These are phyloP conservation scores for Peribatodes rhomboidaria DNA, from an alignment of 2,888 invertebrate genomes.

Conservation along the genomic window DNA sequence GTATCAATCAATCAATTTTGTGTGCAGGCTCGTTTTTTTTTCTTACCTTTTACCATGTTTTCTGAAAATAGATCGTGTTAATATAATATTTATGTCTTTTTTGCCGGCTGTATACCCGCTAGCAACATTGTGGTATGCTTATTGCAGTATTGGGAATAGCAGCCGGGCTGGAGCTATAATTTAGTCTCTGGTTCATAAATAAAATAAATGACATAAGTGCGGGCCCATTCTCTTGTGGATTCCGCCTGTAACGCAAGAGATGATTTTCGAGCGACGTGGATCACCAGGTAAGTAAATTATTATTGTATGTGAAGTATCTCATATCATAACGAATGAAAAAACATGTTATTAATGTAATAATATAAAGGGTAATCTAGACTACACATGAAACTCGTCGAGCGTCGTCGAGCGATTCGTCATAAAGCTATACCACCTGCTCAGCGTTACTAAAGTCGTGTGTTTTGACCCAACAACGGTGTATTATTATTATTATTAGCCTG, in stretches of 20 bases:
- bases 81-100: not conserved
- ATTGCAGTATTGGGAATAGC: conserved; percentile 39
- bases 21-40: too few relatives aligned
- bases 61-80: too few relatives aligned
- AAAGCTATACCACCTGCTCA: too few relatives aligned
- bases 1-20: too few relatives aligned
- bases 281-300: not conserved
- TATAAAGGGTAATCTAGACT: too few relatives aligned
- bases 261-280: not conserved
- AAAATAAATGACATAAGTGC: conserved; percentile 35
- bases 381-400: too few relatives aligned
- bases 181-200: conserved; percentile 35
- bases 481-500: too few relatives aligned
- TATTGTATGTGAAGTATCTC: not conserved
- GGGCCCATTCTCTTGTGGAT: conserved; percentile 27
- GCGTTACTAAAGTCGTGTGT: too few relatives aligned
- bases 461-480: too few relatives aligned
- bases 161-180: conserved; percentile 21
- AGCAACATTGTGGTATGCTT: conserved; percentile 28
- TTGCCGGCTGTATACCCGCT: conserved; percentile 3
- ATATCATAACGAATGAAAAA: not conserved
- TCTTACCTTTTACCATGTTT: too few relatives aligned
- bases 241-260: conserved; percentile 6
- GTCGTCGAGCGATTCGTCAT: too few relatives aligned
- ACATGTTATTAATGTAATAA: too few relatives aligned